phyloP scores from a whole-genome alignment of 2,797 vertebrate genomes.

The Fundulus diaphanus region DNA sequence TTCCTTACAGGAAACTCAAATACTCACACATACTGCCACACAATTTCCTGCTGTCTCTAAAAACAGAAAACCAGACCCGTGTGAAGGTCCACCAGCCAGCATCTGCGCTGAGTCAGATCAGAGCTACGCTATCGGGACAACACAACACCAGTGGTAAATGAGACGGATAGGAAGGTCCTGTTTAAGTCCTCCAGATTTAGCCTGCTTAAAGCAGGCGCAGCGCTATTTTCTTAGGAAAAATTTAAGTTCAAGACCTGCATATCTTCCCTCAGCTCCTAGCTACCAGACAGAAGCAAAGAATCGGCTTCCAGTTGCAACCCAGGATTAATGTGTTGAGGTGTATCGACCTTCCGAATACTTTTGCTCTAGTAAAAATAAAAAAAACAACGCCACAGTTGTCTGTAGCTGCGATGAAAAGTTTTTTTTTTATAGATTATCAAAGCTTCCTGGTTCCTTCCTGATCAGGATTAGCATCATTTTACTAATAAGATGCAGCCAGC shows the following conservation, averaged over 20 bases:
- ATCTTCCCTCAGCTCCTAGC: slow-evolving; percentile 59
- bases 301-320: slow-evolving; percentile 67
- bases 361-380: slow-evolving; percentile 11
- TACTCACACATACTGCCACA: background rate
- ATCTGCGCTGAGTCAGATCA: slow-evolving; percentile 23
- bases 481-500: background rate
- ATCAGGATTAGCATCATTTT: background rate
- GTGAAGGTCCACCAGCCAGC: slow-evolving; percentile 10
- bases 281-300: slow-evolving; percentile 59
- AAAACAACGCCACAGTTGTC: background rate
- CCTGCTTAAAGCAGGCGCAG: background rate
- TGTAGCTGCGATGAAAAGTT: background rate
- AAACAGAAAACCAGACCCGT: slow-evolving; percentile 18
- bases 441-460: background rate
- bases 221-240: background rate
- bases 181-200: slow-evolving; percentile 11
- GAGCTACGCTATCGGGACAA: slow-evolving; percentile 37
- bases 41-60: slow-evolving; percentile 29
- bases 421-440: slow-evolving; percentile 11
- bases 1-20: slow-evolving; percentile 7
- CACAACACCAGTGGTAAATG: slow-evolving; percentile 18
- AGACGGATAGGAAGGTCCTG: slow-evolving; percentile 60
- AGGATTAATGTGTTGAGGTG: slow-evolving; percentile 62
- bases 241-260: slow-evolving; percentile 58
- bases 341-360: background rate